phyloP scores from a whole-genome alignment of 1,140 invertebrate species.

The Cyphomyrmex costatus region DNA sequence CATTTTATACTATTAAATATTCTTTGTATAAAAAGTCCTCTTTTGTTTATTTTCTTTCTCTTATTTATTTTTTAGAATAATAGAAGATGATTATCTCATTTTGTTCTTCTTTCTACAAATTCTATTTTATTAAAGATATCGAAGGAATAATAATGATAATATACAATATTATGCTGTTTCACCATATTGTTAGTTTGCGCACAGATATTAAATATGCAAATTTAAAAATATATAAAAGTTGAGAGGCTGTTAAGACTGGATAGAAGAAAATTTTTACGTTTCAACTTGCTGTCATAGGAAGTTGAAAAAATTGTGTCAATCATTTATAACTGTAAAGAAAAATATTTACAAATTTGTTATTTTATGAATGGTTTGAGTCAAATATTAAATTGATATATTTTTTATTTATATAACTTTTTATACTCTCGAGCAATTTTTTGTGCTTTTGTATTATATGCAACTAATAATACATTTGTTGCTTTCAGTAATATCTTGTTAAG shows the following conservation, averaged over 20 bases:
- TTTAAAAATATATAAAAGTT: constrained; percentile 54
- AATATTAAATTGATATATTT: constrained; percentile 22
- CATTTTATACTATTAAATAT: neutral
- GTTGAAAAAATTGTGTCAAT: constrained; percentile 49
- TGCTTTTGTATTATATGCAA: constrained; percentile 55
- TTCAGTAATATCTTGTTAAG: constrained; percentile 35
- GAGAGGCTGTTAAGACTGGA: constrained; percentile 71
- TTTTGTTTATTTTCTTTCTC: neutral
- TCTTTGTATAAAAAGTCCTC: constrained; percentile 20
- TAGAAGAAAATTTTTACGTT: constrained; percentile 53
- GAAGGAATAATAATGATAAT: constrained; percentile 11
- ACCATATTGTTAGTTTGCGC: constrained; percentile 60
- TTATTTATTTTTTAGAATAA: constrained; percentile 25
- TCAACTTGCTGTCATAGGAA: constrained; percentile 25
- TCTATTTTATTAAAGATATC: neutral
- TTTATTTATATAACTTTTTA: constrained; percentile 31
- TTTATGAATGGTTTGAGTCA: constrained; percentile 28
- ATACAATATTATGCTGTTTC: constrained; percentile 41
- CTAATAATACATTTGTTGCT: constrained; percentile 42
- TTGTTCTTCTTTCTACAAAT: neutral
- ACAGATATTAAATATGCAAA: constrained; percentile 58
- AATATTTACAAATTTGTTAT: constrained; percentile 42
- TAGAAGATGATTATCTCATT: too few relatives aligned
- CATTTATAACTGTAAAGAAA: constrained; percentile 41
- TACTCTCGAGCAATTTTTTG: constrained; percentile 42